These are phyloP conservation scores for Calypte anna DNA, from an alignment of 2,113 vertebrate species.

Conservation along the genomic window DNA sequence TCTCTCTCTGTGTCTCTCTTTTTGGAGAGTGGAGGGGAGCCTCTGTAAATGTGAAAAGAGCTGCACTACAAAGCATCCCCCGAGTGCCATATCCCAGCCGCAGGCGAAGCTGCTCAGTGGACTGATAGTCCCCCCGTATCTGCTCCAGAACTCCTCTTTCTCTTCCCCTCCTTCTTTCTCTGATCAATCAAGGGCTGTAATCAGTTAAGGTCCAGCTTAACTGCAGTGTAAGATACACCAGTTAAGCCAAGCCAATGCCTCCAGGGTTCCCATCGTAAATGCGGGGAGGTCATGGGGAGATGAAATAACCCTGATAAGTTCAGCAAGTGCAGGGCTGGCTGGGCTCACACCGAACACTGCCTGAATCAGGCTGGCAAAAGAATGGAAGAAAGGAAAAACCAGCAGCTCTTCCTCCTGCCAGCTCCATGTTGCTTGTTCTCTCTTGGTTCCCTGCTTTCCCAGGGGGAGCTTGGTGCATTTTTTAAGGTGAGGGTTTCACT, in stretches of 20 bases:
- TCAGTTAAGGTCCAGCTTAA: constrained; percentile 87
- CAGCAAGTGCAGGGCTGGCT: not conserved
- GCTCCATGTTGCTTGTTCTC: not conserved
- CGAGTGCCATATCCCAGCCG: constrained; percentile 47
- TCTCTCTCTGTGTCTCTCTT: not conserved
- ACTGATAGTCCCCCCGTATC: constrained; percentile 45
- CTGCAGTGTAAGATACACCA: constrained; percentile 82
- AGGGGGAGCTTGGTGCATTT: not conserved
- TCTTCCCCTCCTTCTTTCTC: not conserved
- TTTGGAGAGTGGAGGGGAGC: constrained; percentile 4
- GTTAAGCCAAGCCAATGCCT: constrained; percentile 57
- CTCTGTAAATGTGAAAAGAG: constrained; percentile 45
- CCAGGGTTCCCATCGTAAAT: not conserved
- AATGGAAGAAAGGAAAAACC: not conserved
- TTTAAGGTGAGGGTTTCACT: not conserved
- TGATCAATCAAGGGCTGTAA: constrained; percentile 76
- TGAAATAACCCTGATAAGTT: constrained; percentile 10
- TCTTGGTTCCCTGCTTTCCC: not conserved
- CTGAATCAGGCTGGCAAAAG: not conserved
- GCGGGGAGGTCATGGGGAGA: constrained; percentile 33
- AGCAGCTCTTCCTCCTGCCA: not conserved
- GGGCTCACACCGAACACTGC: not conserved
- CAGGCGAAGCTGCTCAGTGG: constrained; percentile 52
- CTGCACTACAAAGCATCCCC: constrained; percentile 47
- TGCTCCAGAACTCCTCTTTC: not conserved